A percentile compares a stretch with the other conserved stretches of the same genome.
Evolutionary conservation across 1,140 invertebrate species (phyloP).

Genomic region (Sarcophaga peregrina): DNA sequence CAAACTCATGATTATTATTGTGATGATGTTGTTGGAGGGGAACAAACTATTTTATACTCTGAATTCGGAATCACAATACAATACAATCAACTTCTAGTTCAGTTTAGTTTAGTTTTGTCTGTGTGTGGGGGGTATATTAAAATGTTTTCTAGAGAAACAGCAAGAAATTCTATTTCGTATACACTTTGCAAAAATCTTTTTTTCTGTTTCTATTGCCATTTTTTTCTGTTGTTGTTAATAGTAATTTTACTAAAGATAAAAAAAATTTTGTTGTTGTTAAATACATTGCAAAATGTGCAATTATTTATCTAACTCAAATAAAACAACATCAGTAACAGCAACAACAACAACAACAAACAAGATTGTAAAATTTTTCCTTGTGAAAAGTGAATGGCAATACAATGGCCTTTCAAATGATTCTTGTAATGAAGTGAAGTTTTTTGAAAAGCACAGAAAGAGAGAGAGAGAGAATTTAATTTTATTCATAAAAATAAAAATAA

Average conservation of each 20-base stretch:
- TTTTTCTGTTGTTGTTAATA: not conserved
- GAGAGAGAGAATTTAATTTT: not conserved
- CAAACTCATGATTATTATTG: too few species aligned
- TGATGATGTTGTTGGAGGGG: too few species aligned
- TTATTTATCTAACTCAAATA: not conserved
- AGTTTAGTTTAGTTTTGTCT: too few species aligned
- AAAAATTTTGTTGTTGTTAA: not conserved
- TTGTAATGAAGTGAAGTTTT: not conserved
- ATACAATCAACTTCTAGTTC: too few species aligned
- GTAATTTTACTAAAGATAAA: not conserved
- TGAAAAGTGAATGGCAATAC: not conserved
- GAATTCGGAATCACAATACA: too few species aligned
- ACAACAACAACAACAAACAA: not conserved
- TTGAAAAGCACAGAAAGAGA: not conserved
- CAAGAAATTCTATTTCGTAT: too few species aligned
- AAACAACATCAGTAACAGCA: too few species aligned
- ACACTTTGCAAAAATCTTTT: not conserved
- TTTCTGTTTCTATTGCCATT: not conserved
- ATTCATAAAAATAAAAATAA: not conserved
- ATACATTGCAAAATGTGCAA: constrained; percentile 12
- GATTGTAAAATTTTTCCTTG: constrained; percentile 10
- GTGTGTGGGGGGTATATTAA: too few species aligned
- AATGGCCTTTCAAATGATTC: constrained; percentile 10
- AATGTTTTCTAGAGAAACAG: too few species aligned
- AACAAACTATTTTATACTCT: too few species aligned